Conservation (phyloP, 2,797 vertebrate genomes). For the Arctocebus calabarensis region DNA sequence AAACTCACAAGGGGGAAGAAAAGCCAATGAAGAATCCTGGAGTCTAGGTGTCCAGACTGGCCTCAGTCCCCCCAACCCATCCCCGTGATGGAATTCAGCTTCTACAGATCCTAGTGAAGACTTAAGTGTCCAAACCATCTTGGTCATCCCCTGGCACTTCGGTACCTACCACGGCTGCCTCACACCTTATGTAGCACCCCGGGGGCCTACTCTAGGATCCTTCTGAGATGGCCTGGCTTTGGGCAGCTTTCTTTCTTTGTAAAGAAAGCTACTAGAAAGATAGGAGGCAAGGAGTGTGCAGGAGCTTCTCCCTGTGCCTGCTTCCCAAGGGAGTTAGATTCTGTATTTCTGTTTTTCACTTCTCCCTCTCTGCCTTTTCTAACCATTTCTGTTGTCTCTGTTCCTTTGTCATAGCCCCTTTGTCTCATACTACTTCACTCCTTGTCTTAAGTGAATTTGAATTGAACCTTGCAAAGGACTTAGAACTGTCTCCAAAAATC, state of each 20-base stretch:
- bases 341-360: background rate
- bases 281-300: background rate
- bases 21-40: background rate
- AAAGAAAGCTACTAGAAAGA: background rate
- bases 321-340: background rate
- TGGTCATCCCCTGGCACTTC: background rate
- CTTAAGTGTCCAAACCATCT: background rate
- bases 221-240: conserved; percentile 31
- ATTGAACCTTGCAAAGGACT: background rate
- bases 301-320: background rate
- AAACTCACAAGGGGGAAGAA: background rate
- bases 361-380: background rate
- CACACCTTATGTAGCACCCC: background rate
- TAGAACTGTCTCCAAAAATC: background rate
- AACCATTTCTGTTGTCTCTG: background rate
- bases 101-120: background rate
- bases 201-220: background rate
- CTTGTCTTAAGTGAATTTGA: background rate
- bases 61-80: background rate
- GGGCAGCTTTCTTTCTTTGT: background rate
- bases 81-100: background rate
- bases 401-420: conserved; percentile 3
- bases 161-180: background rate
- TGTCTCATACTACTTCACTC: conserved; percentile 31
- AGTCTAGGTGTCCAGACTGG: background rate